Conservation (phyloP, 2,797 vertebrate genomes). For the Xyrichtys novacula region DNA sequence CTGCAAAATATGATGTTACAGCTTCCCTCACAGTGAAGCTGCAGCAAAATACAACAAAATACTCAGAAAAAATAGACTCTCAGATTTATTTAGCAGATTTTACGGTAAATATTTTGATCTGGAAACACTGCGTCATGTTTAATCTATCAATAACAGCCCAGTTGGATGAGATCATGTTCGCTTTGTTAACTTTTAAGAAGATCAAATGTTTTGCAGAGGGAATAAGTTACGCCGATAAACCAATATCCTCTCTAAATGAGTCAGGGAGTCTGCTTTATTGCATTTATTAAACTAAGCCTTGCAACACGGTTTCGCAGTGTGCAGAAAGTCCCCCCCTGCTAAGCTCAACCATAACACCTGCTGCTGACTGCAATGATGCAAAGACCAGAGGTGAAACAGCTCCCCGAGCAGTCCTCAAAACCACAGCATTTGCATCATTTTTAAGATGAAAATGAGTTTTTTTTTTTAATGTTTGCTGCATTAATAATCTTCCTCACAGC, state of each 20-base stretch:
- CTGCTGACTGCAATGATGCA: constrained; percentile 21
- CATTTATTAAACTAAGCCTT: constrained; percentile 7
- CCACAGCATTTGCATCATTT: constrained; percentile 10
- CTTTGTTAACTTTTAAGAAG: neutral
- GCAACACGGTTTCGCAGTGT: neutral
- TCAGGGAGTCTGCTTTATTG: neutral
- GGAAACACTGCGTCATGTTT: no score
- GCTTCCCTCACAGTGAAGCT: no score
- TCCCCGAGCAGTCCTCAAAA: constrained; percentile 10
- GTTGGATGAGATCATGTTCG: no score
- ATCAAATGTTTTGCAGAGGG: neutral
- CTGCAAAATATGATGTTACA: no score
- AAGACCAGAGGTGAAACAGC: constrained; percentile 8
- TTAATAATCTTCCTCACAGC: constrained; percentile 15
- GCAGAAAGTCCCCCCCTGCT: neutral
- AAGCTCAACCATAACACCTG: constrained; percentile 17
- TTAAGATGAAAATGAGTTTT: constrained; percentile 9
- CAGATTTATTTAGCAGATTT: no score
- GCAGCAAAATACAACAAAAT: no score
- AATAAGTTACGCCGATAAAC: neutral
- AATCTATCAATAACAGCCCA: no score
- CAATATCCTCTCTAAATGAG: neutral
- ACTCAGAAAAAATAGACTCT: no score
- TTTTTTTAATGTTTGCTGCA: constrained; percentile 30
- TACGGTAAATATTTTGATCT: no score